phyloP scores from a whole-genome alignment of 2,113 vertebrate genomes.

The Cottus gobio region DNA sequence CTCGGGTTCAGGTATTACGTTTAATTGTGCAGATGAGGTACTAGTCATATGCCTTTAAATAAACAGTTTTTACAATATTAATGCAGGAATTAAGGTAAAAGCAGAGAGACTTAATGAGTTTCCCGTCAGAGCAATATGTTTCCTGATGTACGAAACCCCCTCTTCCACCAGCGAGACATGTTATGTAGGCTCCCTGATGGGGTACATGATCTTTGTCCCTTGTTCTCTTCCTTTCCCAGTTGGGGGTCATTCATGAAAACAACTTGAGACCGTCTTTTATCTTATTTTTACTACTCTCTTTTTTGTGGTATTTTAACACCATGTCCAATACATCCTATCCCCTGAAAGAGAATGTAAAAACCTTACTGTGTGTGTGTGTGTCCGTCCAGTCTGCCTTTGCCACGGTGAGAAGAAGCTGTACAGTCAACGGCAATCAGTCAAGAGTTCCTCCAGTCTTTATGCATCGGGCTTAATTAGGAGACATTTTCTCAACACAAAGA shows the following conservation, averaged over 20 bases:
- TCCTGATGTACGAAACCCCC: conserved; percentile 47
- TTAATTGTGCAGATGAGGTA: not conserved
- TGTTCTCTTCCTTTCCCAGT: conserved; percentile 63
- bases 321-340: conserved; percentile 65
- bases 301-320: conserved; percentile 68
- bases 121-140: conserved; percentile 24
- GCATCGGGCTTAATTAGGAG: conserved; percentile 80
- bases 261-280: conserved; percentile 68
- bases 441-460: conserved; percentile 76
- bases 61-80: not conserved
- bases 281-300: conserved; percentile 52
- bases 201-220: conserved; percentile 62
- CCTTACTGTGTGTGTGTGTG: conserved; percentile 27
- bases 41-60: not conserved
- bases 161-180: conserved; percentile 38
- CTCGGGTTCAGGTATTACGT: not conserved
- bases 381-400: conserved; percentile 42
- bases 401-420: conserved; percentile 61
- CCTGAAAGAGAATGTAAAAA: conserved; percentile 58
- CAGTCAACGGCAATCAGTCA: conserved; percentile 75
- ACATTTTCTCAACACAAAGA: conserved; percentile 72
- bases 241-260: conserved; percentile 70
- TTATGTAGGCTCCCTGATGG: conserved; percentile 49
- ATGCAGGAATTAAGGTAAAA: conserved; percentile 21
- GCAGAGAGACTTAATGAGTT: conserved; percentile 29